A percentile compares a stretch with the other conserved stretches of the same genome.
phyloP scores from a whole-genome alignment of 2,888 invertebrate species.

The Dinocampus coccinellae region DNA sequence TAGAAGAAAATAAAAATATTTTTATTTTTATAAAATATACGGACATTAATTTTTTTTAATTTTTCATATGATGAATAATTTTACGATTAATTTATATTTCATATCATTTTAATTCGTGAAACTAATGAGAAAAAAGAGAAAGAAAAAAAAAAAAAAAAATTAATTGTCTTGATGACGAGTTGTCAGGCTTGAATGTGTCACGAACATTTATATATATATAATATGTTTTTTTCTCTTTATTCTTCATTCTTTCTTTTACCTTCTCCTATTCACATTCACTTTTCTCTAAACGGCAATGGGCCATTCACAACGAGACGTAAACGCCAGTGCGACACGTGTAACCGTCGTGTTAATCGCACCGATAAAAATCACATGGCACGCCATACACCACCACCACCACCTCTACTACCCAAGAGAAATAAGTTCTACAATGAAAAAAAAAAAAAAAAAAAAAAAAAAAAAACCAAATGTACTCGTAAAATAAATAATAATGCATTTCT shows the following conservation, averaged over 20 bases:
- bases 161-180: constrained; percentile 10
- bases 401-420: neutral
- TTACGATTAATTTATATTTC: neutral
- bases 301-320: constrained; percentile 63
- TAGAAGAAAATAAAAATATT: no score
- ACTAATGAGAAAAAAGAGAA: no score
- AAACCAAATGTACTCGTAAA: constrained; percentile 44
- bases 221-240: constrained; percentile 29
- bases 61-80: neutral
- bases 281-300: constrained; percentile 47
- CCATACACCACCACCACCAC: constrained; percentile 61
- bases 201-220: constrained; percentile 41
- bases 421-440: neutral
- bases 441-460: neutral
- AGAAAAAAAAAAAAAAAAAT: constrained; percentile 1
- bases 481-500: constrained; percentile 49
- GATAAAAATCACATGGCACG: constrained; percentile 69
- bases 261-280: neutral
- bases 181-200: constrained; percentile 34
- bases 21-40: no score
- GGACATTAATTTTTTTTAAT: neutral
- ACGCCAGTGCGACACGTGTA: constrained; percentile 64
- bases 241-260: neutral
- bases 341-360: constrained; percentile 68
- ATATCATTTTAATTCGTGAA: neutral